These are phyloP conservation scores for Eulithis prunata DNA, from an alignment of 2,888 invertebrate genomes.

Conservation along the genomic window DNA sequence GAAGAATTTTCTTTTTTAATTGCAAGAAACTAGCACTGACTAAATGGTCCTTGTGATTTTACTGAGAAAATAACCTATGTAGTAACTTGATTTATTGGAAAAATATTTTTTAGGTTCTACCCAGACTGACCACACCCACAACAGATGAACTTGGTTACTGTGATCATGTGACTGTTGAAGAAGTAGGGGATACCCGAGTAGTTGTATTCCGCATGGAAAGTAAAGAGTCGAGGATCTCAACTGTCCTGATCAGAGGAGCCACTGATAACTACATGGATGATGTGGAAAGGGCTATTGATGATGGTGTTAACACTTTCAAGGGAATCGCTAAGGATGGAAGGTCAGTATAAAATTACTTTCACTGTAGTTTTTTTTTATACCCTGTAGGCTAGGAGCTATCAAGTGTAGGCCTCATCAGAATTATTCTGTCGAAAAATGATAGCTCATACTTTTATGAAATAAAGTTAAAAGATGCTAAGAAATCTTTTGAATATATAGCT, in stretches of 20 bases:
- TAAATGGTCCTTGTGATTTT: too few relatives aligned
- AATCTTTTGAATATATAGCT: too few relatives aligned
- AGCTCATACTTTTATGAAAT: too few relatives aligned
- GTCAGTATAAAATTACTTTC: conserved; percentile 49
- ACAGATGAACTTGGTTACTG: conserved; percentile 96
- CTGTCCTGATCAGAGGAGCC: conserved; percentile 97
- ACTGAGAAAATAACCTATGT: too few relatives aligned
- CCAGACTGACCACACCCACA: conserved; percentile 90
- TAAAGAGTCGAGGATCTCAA: conserved; percentile 93
- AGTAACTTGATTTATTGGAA: too few relatives aligned
- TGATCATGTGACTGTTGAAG: conserved; percentile 94
- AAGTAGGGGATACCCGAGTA: conserved; percentile 97
- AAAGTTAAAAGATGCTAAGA: too few relatives aligned
- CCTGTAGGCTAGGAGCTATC: too few relatives aligned
- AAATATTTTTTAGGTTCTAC: conserved; percentile 75
- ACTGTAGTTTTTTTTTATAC: background rate
- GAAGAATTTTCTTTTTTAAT: too few relatives aligned
- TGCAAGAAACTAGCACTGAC: too few relatives aligned
- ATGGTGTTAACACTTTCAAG: conserved; percentile 99
- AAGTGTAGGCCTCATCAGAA: too few relatives aligned
- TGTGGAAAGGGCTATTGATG: conserved; percentile 98
- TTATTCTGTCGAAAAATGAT: too few relatives aligned
- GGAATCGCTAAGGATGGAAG: conserved; percentile 91
- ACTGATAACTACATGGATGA: conserved; percentile 99
- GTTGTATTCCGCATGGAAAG: conserved; percentile 96